phyloP scores from a whole-genome alignment of 2,888 invertebrate genomes.

The Muschampia plurimacula region DNA sequence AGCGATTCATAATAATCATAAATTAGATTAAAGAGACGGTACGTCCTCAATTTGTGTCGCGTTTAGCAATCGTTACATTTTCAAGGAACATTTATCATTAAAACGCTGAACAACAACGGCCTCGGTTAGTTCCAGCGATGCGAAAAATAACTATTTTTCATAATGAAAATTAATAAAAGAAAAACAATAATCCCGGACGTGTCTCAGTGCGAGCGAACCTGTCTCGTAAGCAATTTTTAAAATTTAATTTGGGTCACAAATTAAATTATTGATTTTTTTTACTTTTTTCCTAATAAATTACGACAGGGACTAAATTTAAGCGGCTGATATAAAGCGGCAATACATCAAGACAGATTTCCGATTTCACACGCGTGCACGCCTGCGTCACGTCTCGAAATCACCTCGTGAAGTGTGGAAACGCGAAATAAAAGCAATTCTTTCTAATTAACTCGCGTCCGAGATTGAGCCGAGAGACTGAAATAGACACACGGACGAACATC shows the following conservation, averaged over 20 bases:
- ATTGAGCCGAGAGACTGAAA: constrained; percentile 70
- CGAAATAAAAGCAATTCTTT: constrained; percentile 85
- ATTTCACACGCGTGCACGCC: constrained; percentile 56
- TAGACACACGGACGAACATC: constrained; percentile 68
- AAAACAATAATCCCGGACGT: constrained; percentile 43
- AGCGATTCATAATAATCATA: constrained; percentile 68
- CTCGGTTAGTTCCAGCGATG: constrained; percentile 55
- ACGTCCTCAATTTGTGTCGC: constrained; percentile 78
- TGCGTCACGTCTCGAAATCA: constrained; percentile 66
- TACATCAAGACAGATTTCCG: constrained; percentile 71
- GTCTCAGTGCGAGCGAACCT: constrained; percentile 43
- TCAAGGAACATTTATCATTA: constrained; percentile 75
- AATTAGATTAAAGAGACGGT: constrained; percentile 69
- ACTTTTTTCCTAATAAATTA: constrained; percentile 41
- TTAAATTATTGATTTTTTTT: constrained; percentile 7
- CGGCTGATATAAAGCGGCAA: constrained; percentile 46
- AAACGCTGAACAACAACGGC: constrained; percentile 64
- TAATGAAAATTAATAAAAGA: constrained; percentile 53
- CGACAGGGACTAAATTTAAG: constrained; percentile 46
- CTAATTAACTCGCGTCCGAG: constrained; percentile 77
- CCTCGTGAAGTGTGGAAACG: constrained; percentile 76
- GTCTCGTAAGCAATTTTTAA: constrained; percentile 36
- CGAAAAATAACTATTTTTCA: constrained; percentile 52
- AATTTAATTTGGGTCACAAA: constrained; percentile 55
- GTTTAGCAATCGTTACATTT: constrained; percentile 73